Percentiles rank a stretch among this genome's conserved stretches.
Conservation (phyloP, 2,888 invertebrate genomes). For the Adineta ricciae region DNA sequence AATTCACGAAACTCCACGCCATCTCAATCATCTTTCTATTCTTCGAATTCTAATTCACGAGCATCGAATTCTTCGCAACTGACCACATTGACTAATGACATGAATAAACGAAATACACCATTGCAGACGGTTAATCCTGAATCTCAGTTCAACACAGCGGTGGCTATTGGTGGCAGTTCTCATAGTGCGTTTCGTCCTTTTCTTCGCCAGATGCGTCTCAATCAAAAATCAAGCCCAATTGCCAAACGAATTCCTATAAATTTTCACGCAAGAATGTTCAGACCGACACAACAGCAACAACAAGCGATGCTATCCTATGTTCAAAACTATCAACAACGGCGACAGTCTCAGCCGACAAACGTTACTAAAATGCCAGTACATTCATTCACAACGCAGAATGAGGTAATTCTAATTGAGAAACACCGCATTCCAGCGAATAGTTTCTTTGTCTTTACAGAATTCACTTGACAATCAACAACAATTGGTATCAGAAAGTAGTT, state of each 20-base stretch:
- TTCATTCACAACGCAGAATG: not conserved
- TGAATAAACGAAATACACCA: not conserved
- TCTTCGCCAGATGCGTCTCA: not conserved
- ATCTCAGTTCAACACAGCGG: not conserved
- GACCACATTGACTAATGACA: too few species aligned
- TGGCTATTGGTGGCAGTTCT: not conserved
- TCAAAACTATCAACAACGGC: not conserved
- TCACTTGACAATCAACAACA: not conserved
- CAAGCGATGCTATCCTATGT: not conserved
- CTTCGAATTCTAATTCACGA: too few species aligned
- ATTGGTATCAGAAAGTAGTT: not conserved
- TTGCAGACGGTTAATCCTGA: not conserved
- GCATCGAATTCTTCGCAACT: too few species aligned
- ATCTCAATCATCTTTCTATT: too few species aligned
- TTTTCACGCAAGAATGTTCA: not conserved
- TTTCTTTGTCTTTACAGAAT: not conserved
- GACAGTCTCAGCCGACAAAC: not conserved
- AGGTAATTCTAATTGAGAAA: not conserved
- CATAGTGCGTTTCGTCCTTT: slow-evolving; percentile 8
- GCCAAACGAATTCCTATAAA: too few species aligned
- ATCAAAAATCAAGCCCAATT: not conserved
- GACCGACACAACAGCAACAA: not conserved
- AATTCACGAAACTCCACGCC: too few species aligned
- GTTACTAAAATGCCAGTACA: not conserved
- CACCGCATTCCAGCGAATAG: too few species aligned